Percentiles rank a stretch among this genome's conserved stretches.
Conservation (phyloP, 1,140 invertebrate species). For the Copidosoma floridanum region DNA sequence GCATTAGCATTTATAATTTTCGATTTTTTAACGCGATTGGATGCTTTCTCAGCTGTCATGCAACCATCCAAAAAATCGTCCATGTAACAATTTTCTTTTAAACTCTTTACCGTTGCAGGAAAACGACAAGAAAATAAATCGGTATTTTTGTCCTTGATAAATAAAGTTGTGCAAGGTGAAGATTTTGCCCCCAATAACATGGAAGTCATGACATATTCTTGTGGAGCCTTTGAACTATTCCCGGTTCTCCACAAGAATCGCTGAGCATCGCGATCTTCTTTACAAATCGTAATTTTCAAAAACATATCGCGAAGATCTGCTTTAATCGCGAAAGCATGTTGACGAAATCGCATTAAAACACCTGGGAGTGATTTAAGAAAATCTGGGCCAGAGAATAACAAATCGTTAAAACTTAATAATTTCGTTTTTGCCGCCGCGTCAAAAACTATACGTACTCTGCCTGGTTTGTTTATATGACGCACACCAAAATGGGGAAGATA, state of each 20-base stretch:
- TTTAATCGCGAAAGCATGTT: neutral
- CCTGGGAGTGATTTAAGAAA: constrained; percentile 16
- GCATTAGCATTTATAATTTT: neutral
- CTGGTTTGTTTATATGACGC: too few relatives aligned
- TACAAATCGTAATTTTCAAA: constrained; percentile 3
- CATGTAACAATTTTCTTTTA: neutral
- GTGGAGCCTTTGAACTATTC: neutral
- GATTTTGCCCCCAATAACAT: too few relatives aligned
- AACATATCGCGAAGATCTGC: constrained; percentile 25
- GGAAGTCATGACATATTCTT: neutral
- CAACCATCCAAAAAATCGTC: neutral
- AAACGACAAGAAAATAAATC: neutral
- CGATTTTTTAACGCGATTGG: neutral
- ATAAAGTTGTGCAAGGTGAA: too few relatives aligned
- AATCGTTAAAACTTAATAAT: constrained; percentile 22
- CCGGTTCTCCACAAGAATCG: constrained; percentile 14
- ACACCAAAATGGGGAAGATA: constrained; percentile 19
- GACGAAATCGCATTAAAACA: constrained; percentile 8
- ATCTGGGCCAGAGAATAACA: constrained; percentile 16
- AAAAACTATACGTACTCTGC: constrained; percentile 19
- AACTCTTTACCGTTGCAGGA: neutral
- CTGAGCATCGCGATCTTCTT: constrained; percentile 13
- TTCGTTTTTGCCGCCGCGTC: constrained; percentile 17
- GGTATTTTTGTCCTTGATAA: constrained; percentile 33
- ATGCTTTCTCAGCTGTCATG: neutral